A percentile compares a stretch with the other conserved stretches of the same genome.
phyloP scores from a whole-genome alignment of 1,140 invertebrate genomes.

The Chrysomallon squamiferum region DNA sequence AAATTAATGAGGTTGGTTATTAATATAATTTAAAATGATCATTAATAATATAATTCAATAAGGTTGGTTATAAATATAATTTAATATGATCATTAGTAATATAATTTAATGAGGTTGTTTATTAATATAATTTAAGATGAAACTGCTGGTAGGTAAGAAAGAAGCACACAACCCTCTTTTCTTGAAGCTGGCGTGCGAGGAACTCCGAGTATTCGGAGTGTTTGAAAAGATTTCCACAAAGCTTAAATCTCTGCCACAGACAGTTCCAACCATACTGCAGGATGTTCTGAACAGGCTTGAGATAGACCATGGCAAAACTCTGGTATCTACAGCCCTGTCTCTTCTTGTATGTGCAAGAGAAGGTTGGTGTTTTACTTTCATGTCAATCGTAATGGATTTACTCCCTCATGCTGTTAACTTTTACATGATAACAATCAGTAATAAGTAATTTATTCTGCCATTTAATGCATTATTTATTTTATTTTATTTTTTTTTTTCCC shows the following conservation, averaged over 20 bases:
- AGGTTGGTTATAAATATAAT: no score
- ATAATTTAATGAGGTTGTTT: no score
- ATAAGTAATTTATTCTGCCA: no score
- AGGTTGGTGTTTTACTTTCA: conserved; percentile 36
- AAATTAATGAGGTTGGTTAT: no score
- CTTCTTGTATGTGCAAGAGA: conserved; percentile 55
- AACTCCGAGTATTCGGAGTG: conserved; percentile 61
- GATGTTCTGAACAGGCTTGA: conserved; percentile 55
- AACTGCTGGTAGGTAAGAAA: conserved; percentile 60
- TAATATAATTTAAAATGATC: no score
- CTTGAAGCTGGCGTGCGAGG: conserved; percentile 63
- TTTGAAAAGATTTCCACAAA: conserved; percentile 62
- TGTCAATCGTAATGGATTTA: no score
- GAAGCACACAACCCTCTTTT: conserved; percentile 62
- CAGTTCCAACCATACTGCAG: conserved; percentile 54
- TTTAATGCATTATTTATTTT: no score
- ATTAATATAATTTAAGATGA: conserved; percentile 59
- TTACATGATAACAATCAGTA: no score
- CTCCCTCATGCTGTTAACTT: no score
- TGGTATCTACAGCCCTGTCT: conserved; percentile 45
- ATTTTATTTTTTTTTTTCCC: no score
- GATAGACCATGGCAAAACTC: conserved; percentile 47
- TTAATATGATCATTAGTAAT: no score
- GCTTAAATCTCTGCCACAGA: conserved; percentile 57
- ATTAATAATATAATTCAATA: no score